Evolutionary conservation across 2,113 vertebrate genomes (phyloP), one percentile per base, ranked within the genome.

Genomic region (Platichthys stellatus): DNA sequence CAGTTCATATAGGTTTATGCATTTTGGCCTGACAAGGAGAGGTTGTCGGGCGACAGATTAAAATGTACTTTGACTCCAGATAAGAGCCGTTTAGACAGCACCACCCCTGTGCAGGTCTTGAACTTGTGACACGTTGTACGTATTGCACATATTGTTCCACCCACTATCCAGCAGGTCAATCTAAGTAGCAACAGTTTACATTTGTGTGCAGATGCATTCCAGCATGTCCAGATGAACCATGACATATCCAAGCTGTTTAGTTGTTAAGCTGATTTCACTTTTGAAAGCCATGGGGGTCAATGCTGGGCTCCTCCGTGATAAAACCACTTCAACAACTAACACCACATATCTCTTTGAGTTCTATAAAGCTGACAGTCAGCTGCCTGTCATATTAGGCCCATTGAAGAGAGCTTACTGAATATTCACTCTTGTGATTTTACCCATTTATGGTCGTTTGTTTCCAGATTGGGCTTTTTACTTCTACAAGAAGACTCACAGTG

Each of bases 1-100:
- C 38, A 23, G 15, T 14, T 59, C 61, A 28, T 26, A 18, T 0
- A 20, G 28, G 20, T 3, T n/a, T 28, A 60, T n/a, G 49, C 61
- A 67, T 78, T 45, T 71, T 17, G 68, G 57, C 72, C 65, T 76
- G 67, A 28, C 69, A 69, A 54, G 23, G 38, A 28, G 40, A 40
- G 43, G 23, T 71, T 72, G 72, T 66, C 20, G 24, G 54, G 49
- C 38, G 28, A 63, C 54, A 58, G 63, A 68, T 70, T 69, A 63
- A 68, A 40, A 11, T 74, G 85, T 45, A 93, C 87, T 90, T 88
- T 88, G 80, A 87, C 57, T 74, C 69, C 66, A 76, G 86, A 87
- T 88, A 83, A 89, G 74, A 79, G 35, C 57, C 40, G 7, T 60
- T 65, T 12, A 76, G 35, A 68, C 14, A 20, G 54, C 1, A 45